Evolutionary conservation across 2,113 vertebrate species (phyloP), one percentile per base, ranked within the genome.

Genomic region (Melierax canorus): DNA sequence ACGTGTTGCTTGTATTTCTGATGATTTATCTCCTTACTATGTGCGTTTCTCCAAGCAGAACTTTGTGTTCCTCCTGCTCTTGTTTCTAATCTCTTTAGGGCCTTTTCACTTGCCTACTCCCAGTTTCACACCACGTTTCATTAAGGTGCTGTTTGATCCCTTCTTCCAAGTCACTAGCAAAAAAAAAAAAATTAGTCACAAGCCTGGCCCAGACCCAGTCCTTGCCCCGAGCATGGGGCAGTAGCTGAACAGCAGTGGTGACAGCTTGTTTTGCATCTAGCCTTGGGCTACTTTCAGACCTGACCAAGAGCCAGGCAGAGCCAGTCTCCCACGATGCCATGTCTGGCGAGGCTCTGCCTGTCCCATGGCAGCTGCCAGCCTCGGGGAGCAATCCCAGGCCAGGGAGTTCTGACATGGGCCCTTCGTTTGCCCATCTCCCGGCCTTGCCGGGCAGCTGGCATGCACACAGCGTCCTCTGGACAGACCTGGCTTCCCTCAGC

Each of bases 401-500:
- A 7, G 16, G 46, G 39, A 10, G 21, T 41, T 36, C 11, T 10
- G 19, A 30, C 12, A 6, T 0, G 4, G 69, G n/a, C 46, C 75
- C 60, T 38, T 38, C 1, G 4, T 10, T 15, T 18, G 62, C 45
- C 53, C 23, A 3, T 59, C 59, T 68, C 19, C 55, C 0, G 6
- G 12, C 46, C 34, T 53, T 23, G 76, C 41, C 0, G 2, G 21
- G 63, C 0, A 4, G 11, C 27, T 0, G 2, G 38, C 34, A 27
- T 2, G 2, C 3, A 12, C 29, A 14, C 48, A 30, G 15, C 7
- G 2, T 18, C 78, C 24, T 56, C 66, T 2, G 1, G 30, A 16
- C 29, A 5, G 36, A 50, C 48, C 36, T 3, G 0, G 15, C 39
- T 15, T 67, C 38, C 53, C 46, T 29, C 53, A 20, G 27, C 45